Conservation (phyloP, 2,888 invertebrate species). For the Podabrus alpinus region DNA sequence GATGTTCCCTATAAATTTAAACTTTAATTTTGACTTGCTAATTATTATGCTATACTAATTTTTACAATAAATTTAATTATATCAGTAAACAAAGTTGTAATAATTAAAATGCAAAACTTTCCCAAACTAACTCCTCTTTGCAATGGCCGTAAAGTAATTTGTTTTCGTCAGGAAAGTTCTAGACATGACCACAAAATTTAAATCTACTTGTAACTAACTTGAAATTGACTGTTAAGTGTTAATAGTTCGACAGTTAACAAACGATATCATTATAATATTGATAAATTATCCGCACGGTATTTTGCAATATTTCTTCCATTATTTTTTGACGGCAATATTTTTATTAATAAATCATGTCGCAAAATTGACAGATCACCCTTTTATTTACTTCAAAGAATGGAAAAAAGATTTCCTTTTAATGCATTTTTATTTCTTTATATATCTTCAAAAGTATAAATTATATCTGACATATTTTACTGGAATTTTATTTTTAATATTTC, state of each 20-base stretch:
- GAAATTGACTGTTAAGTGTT: not conserved
- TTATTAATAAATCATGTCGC: not conserved
- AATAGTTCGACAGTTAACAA: constrained; percentile 3
- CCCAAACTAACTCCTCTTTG: constrained; percentile 10
- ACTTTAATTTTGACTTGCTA: not conserved
- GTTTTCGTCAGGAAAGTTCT: constrained; percentile 16
- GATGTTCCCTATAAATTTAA: not conserved
- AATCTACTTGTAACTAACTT: constrained; percentile 9
- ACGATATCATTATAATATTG: constrained; percentile 1
- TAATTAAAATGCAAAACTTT: not conserved
- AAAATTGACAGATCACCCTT: not conserved
- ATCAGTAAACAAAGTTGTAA: not conserved
- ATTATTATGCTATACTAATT: not conserved
- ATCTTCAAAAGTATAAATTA: not conserved
- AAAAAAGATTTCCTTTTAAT: not conserved
- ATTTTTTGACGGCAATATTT: not conserved
- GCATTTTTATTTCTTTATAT: not conserved
- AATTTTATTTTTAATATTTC: not conserved
- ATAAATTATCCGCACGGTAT: not conserved
- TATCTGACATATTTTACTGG: not conserved
- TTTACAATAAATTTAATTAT: not conserved
- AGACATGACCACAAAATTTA: constrained; percentile 14
- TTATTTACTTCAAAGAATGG: not conserved
- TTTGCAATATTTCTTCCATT: not conserved
- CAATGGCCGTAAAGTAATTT: constrained; percentile 13